These are phyloP conservation scores for Acanthopleura granulata DNA, from an alignment of 2,888 invertebrate species.

Conservation along the genomic window DNA sequence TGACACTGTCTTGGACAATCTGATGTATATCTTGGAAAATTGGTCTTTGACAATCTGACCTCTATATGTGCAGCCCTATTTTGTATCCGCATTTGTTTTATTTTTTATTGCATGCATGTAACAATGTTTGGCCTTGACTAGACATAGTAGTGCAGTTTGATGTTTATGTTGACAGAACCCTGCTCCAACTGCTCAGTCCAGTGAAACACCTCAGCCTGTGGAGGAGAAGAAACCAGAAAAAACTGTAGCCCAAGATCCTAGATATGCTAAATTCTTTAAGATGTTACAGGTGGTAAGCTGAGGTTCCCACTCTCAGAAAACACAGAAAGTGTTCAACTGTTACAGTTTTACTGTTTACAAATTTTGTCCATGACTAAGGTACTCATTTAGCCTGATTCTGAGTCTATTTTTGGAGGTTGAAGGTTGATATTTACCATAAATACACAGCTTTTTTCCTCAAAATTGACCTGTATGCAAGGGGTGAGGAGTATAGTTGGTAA, in stretches of 20 bases:
- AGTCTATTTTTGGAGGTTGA: too few species aligned
- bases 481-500: too few species aligned
- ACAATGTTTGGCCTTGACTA: background rate
- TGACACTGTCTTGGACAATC: too few species aligned
- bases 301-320: too few species aligned
- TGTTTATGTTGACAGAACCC: slow-evolving; percentile 20
- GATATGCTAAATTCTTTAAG: slow-evolving; percentile 85
- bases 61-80: background rate
- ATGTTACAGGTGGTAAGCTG: slow-evolving; percentile 83
- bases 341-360: too few species aligned
- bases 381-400: too few species aligned
- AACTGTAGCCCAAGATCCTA: slow-evolving; percentile 74
- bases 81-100: too few species aligned
- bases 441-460: too few species aligned
- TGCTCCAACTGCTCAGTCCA: background rate
- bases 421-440: too few species aligned
- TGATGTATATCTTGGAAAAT: background rate
- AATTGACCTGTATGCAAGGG: too few species aligned
- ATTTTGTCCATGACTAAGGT: too few species aligned
- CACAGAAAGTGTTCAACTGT: too few species aligned
- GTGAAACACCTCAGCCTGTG: background rate
- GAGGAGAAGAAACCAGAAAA: slow-evolving; percentile 38
- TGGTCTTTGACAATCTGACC: background rate
- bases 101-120: background rate
- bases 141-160: slow-evolving; percentile 23